Evolutionary conservation across 2,797 vertebrate species (phyloP).

Genomic region (Acrossocheilus fasciatus): DNA sequence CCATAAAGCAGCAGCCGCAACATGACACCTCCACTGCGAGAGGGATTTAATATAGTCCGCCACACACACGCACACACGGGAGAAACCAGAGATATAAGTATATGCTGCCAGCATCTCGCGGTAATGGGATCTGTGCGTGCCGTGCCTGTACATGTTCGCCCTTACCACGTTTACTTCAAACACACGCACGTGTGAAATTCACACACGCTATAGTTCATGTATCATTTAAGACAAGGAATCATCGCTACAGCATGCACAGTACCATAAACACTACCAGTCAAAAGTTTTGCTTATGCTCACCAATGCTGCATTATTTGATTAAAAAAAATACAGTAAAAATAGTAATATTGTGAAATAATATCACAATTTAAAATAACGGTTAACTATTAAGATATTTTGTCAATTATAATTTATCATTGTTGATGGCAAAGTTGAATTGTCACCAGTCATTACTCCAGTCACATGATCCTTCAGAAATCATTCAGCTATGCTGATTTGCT

Average conservation of each 20-base stretch:
- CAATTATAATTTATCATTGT: not conserved
- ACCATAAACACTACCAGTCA: not conserved
- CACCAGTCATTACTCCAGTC: not conserved
- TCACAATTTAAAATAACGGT: not conserved
- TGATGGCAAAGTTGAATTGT: not conserved
- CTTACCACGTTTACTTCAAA: conserved; percentile 35
- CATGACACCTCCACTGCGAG: conserved; percentile 79
- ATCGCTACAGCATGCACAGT: not conserved
- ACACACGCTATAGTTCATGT: conserved; percentile 3
- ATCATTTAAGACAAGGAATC: conserved; percentile 20
- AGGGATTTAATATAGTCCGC: conserved; percentile 79
- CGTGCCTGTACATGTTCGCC: conserved; percentile 53
- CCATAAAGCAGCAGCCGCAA: conserved; percentile 70
- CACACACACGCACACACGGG: conserved; percentile 56
- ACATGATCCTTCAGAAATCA: not conserved
- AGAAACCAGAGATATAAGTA: conserved; percentile 61
- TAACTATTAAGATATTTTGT: not conserved
- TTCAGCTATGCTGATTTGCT: not conserved
- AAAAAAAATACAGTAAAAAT: not conserved
- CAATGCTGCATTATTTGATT: not conserved
- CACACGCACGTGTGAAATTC: conserved; percentile 45
- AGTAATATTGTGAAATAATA: not conserved
- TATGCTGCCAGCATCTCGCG: conserved; percentile 50
- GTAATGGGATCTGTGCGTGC: conserved; percentile 57
- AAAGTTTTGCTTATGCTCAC: not conserved